phyloP scores from a whole-genome alignment of 2,888 invertebrate species.

The Lycocerus yunnanus region DNA sequence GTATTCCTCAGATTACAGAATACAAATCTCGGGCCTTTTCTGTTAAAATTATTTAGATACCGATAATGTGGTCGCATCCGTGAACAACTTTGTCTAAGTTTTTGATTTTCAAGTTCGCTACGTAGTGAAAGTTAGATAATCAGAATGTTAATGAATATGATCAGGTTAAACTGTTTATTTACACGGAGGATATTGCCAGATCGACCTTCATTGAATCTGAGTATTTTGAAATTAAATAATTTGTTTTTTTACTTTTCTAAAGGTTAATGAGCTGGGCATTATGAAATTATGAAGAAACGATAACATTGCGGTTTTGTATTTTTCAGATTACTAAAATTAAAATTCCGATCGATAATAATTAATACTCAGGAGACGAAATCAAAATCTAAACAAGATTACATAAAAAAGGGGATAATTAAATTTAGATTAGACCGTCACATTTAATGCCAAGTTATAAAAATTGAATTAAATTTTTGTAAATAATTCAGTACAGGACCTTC shows the following conservation, averaged over 20 bases:
- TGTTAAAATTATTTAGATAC: background rate
- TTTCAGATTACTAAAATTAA: too few species aligned
- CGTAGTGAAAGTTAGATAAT: background rate
- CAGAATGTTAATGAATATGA: background rate
- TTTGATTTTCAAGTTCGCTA: background rate
- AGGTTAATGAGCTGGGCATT: background rate
- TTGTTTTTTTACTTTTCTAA: background rate
- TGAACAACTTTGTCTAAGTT: background rate
- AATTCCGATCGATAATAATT: too few species aligned
- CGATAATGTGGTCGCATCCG: background rate
- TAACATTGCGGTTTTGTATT: too few species aligned
- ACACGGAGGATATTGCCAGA: background rate
- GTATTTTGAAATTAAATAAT: background rate
- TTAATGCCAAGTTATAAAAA: too few species aligned
- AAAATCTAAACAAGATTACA: too few species aligned
- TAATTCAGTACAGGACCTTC: too few species aligned
- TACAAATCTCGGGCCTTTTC: background rate
- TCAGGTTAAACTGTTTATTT: background rate
- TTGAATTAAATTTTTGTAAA: too few species aligned
- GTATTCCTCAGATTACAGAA: background rate
- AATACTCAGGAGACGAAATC: too few species aligned
- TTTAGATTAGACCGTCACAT: too few species aligned
- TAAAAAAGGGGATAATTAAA: too few species aligned
- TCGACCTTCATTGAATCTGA: background rate
- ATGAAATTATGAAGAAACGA: background rate